phyloP scores from a whole-genome alignment of 2,888 invertebrate species.

The Empis livida region DNA sequence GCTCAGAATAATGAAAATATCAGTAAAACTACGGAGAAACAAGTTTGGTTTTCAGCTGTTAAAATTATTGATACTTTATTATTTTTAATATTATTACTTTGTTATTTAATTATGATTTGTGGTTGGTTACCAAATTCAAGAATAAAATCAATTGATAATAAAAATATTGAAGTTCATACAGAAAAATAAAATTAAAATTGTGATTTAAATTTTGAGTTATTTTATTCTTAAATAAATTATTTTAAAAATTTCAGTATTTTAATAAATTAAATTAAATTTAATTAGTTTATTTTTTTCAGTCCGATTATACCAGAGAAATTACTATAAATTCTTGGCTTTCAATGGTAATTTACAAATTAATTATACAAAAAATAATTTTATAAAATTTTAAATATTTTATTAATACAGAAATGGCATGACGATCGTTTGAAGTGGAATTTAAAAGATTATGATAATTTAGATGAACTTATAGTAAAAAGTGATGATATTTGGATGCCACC shows the following conservation, averaged over 20 bases:
- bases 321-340: not conserved
- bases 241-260: not conserved
- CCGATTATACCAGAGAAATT: not conserved
- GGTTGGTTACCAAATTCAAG: constrained; percentile 7
- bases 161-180: not conserved
- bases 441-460: not conserved
- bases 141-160: not conserved
- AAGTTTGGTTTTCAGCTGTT: constrained; percentile 7
- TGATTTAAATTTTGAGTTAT: not conserved
- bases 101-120: constrained; percentile 8
- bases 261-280: not conserved
- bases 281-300: not conserved
- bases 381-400: not conserved
- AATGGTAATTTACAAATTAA: not conserved
- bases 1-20: not conserved
- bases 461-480: not conserved
- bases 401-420: not conserved
- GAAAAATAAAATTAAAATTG: not conserved
- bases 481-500: not conserved
- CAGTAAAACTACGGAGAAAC: not conserved
- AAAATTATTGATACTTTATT: constrained; percentile 10
- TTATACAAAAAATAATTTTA: not conserved
- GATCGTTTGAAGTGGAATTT: not conserved
- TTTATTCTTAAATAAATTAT: not conserved
- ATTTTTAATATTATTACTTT: constrained; percentile 7